Evolutionary conservation across 2,888 invertebrate species (phyloP).

Genomic region (Apodemia duryi): DNA sequence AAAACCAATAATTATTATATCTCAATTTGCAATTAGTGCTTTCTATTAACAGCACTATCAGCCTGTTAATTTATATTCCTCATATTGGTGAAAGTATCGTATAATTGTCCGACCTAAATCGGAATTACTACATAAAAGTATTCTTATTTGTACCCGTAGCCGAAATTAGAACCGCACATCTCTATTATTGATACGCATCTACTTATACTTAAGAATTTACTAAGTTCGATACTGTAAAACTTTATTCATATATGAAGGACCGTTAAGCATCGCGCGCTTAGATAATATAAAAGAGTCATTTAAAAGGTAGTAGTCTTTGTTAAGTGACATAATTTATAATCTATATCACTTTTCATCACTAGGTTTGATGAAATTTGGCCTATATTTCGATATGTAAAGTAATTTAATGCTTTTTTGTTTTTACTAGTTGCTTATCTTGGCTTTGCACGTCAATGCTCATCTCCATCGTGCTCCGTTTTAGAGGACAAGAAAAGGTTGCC

Average conservation of each 20-base stretch:
- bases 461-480: too few species aligned
- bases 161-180: neutral
- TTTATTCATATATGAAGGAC: neutral
- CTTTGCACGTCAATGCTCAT: too few species aligned
- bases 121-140: constrained; percentile 1
- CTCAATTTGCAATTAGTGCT: neutral
- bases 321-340: neutral
- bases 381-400: too few species aligned
- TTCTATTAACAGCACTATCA: neutral
- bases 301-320: neutral
- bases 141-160: constrained; percentile 1
- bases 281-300: neutral
- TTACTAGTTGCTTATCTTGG: too few species aligned
- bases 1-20: neutral
- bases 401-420: too few species aligned
- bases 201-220: constrained; percentile 7
- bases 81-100: neutral
- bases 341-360: neutral
- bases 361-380: neutral
- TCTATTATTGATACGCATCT: constrained; percentile 7
- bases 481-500: too few species aligned
- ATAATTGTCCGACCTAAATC: constrained; percentile 5
- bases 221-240: neutral
- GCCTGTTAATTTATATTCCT: neutral
- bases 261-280: neutral